Percentiles rank a stretch among this genome's conserved stretches.
These are phyloP conservation scores for Glareola pratincola DNA, from an alignment of 2,113 vertebrate genomes.

Conservation along the genomic window DNA sequence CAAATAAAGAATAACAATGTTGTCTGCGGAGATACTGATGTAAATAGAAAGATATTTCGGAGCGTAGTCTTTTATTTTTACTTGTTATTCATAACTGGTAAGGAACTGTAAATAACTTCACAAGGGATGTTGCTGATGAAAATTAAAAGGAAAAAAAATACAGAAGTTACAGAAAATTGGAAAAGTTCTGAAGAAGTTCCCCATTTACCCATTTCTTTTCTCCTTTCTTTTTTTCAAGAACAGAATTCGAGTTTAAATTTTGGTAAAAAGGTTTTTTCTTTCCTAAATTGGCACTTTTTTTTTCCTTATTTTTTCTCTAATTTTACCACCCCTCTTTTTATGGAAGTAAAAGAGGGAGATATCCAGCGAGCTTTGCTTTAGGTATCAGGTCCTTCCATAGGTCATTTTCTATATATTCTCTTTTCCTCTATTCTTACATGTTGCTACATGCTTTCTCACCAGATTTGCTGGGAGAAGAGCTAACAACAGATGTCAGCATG, in stretches of 20 bases:
- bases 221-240: background rate
- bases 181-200: background rate
- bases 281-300: background rate
- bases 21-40: slow-evolving; percentile 26
- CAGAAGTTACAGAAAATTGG: background rate
- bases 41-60: slow-evolving; percentile 30
- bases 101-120: slow-evolving; percentile 43
- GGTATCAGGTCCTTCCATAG: background rate
- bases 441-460: background rate
- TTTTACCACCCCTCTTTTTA: background rate
- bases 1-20: slow-evolving; percentile 38
- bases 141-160: background rate
- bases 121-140: background rate
- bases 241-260: background rate
- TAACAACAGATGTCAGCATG: background rate
- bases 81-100: slow-evolving; percentile 39
- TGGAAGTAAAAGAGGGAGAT: background rate
- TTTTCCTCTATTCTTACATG: background rate
- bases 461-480: background rate
- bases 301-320: fast-evolving
- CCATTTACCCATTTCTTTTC: background rate
- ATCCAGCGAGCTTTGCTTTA: background rate
- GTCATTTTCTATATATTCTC: background rate
- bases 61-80: background rate
- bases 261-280: background rate